A percentile compares a stretch with the other conserved stretches of the same genome.
Conservation (phyloP, 2,113 vertebrate genomes). For the Ranitomeya imitator region DNA sequence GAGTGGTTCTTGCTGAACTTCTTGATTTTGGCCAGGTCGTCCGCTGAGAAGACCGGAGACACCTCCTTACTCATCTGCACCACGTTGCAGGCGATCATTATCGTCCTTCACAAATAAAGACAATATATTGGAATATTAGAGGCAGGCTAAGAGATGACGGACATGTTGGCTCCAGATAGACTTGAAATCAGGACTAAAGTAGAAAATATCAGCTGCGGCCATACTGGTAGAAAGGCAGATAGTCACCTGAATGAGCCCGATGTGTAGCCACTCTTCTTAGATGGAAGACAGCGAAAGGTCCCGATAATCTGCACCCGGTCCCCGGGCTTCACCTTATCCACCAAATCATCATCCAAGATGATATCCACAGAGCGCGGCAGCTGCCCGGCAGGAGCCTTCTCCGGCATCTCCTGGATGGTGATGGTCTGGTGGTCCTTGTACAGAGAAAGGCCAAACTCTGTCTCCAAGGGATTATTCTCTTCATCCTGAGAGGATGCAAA, state of each 20-base stretch:
- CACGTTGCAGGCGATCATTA: constrained; percentile 90
- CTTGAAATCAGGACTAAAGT: no score
- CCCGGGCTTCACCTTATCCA: constrained; percentile 90
- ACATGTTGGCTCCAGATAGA: no score
- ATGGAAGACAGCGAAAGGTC: constrained; percentile 92
- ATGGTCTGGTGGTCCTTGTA: constrained; percentile 97
- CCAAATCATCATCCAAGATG: constrained; percentile 92
- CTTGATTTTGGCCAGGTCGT: constrained; percentile 92
- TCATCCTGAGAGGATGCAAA: constrained; percentile 78
- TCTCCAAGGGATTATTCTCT: constrained; percentile 96
- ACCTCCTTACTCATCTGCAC: constrained; percentile 93
- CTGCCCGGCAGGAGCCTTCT: constrained; percentile 96
- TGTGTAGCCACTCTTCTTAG: constrained; percentile 93
- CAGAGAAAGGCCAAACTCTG: constrained; percentile 89
- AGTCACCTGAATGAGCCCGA: constrained; percentile 91
- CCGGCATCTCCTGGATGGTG: constrained; percentile 98
- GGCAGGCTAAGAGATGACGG: no score
- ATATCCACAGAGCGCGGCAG: constrained; percentile 94
- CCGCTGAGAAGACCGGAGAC: constrained; percentile 80
- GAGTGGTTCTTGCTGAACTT: constrained; percentile 85
- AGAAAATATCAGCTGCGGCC: no score
- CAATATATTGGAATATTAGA: no score
- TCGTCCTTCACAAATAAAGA: constrained; percentile 76
- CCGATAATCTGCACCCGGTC: constrained; percentile 92
- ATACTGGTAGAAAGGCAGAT: background rate